Evolutionary conservation across 2,888 invertebrate genomes (phyloP), one percentile per base, ranked within the genome.

Genomic region (Scaptomyza parva): DNA sequence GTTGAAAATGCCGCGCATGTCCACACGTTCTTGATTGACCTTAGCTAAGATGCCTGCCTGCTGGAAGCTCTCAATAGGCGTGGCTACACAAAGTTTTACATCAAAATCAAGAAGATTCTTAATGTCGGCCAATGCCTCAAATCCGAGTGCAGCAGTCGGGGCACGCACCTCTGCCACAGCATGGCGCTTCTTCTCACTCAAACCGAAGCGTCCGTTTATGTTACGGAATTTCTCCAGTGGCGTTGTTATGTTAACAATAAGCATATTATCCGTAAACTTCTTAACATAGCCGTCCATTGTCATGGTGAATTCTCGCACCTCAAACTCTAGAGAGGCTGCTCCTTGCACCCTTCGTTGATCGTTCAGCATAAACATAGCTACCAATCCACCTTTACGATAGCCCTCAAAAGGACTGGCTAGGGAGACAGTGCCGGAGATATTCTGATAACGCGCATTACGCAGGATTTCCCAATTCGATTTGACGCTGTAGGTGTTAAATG

Each of bases 1-100:
- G 75, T 96, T 96, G 94, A 96, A 96, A 18, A 95, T 95, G 20
- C 95, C 93, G 57, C 96, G 93, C 89, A 96, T 94, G 85, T 97
- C 96, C 22, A 95, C 94, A 86, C 94, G 94, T 81, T 95, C 94
- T 0, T 93, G 91, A 57, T 94, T 94, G 12, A 96, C 91, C 90
- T 95, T 96, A 0, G 94, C 96, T 1, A 95, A 93, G 4, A 96
- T 44, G 58, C 95, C 92, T 0, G 95, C 92, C 84, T 94, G 93
- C 77, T 94, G 94, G 22, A 96, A 91, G 62, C 94, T 93, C 57
- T 95, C 95, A 67, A 96, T 93, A 0, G 96, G 96, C 0, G 96
- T 93, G 0, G 95, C 96, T 0, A 96, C 89, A 78, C 95, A 94
- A 0, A 96, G 93, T 78, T 94, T 95, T 0, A 96, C 91, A 90